These are phyloP conservation scores for Hippotragus niger DNA, from an alignment of 2,113 vertebrate genomes.

Conservation along the genomic window DNA sequence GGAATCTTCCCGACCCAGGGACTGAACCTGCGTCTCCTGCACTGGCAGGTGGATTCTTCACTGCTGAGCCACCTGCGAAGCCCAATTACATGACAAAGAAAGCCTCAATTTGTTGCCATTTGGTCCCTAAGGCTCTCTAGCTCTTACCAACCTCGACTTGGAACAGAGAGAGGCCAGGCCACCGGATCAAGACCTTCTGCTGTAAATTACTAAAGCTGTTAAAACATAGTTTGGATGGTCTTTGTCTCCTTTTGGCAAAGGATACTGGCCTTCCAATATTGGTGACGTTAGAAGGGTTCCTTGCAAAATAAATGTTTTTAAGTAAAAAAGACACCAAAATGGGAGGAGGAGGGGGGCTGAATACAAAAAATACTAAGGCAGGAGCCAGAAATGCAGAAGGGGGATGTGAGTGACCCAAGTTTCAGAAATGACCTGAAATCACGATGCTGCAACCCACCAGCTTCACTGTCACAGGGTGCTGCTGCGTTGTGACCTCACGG, in stretches of 20 bases:
- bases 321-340: neutral
- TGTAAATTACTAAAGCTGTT: neutral
- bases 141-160: neutral
- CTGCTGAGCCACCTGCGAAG: neutral
- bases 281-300: neutral
- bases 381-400: neutral
- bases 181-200: neutral
- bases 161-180: neutral
- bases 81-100: too few species aligned
- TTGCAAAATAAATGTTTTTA: neutral
- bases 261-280: neutral
- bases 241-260: neutral
- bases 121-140: neutral
- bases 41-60: neutral
- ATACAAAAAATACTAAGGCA: neutral
- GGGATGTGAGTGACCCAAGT: neutral
- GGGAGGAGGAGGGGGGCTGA: neutral
- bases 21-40: neutral
- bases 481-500: accelerated
- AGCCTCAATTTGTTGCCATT: neutral
- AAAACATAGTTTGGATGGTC: neutral
- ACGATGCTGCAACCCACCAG: neutral
- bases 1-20: neutral
- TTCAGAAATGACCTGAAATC: neutral
- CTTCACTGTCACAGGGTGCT: neutral